A percentile compares a stretch with the other conserved stretches of the same genome.
phyloP scores from a whole-genome alignment of 2,888 invertebrate species.

The Rhagonycha lutea region DNA sequence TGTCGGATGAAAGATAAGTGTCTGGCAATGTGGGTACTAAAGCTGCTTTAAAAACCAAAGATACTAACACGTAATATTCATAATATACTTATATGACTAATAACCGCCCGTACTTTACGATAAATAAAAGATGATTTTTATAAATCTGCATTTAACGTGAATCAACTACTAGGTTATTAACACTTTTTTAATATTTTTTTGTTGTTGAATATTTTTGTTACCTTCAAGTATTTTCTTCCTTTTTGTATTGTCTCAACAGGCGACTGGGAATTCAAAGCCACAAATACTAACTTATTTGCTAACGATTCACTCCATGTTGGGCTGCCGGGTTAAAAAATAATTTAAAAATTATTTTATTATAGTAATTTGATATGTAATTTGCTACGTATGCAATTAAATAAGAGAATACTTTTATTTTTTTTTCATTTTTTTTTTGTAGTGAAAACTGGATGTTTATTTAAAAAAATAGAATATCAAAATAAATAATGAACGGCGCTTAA shows the following conservation, averaged over 20 bases:
- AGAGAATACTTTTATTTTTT: background rate
- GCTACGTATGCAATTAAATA: background rate
- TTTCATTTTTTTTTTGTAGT: background rate
- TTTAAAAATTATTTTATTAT: too few relatives aligned
- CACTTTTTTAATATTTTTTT: too few relatives aligned
- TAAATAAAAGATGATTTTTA: background rate
- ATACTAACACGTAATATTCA: background rate
- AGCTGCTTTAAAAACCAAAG: background rate
- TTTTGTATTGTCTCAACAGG: too few relatives aligned
- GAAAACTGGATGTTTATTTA: background rate
- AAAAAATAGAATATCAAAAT: background rate
- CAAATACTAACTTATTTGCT: too few relatives aligned
- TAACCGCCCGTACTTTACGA: background rate
- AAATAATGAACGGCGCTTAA: conserved; percentile 17
- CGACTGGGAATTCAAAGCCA: too few relatives aligned
- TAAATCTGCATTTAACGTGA: too few relatives aligned
- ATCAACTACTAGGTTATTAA: too few relatives aligned
- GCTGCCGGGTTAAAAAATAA: background rate
- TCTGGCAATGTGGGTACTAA: background rate
- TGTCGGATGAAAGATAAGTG: background rate
- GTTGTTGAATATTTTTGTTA: too few relatives aligned
- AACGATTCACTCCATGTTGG: too few relatives aligned
- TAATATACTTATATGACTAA: background rate
- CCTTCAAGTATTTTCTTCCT: too few relatives aligned
- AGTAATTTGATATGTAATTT: too few relatives aligned